A percentile compares a stretch with the other conserved stretches of the same genome.
Evolutionary conservation across 2,888 invertebrate species (phyloP).

Genomic region (Diaperis boleti): DNA sequence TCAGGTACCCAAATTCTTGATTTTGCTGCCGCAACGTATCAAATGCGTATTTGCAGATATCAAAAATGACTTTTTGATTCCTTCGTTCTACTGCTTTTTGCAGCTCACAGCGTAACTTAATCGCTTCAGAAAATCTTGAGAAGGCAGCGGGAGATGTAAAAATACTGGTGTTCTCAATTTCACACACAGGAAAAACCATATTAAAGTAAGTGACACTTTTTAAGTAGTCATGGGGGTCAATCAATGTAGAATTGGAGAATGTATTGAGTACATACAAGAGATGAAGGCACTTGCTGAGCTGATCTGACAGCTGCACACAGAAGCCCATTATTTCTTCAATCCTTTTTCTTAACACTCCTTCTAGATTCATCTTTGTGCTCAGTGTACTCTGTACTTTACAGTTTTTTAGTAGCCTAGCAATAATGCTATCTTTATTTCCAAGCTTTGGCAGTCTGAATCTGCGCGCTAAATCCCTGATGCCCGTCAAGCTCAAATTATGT

Average conservation of each 20-base stretch:
- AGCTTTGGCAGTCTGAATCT: conserved; percentile 12
- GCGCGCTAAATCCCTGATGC: conserved; percentile 45
- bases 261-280: conserved; percentile 56
- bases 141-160: conserved; percentile 45
- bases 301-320: conserved; percentile 53
- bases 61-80: not conserved
- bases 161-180: conserved; percentile 49
- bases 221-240: conserved; percentile 52
- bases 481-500: conserved; percentile 38
- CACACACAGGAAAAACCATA: conserved; percentile 52
- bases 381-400: conserved; percentile 54
- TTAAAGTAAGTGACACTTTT: conserved; percentile 44
- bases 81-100: conserved; percentile 30
- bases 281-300: conserved; percentile 50
- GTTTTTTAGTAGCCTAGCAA: conserved; percentile 47
- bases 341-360: conserved; percentile 52
- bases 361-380: conserved; percentile 50
- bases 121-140: not conserved
- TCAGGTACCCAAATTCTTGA: conserved; percentile 1
- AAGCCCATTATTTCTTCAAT: conserved; percentile 54
- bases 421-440: conserved; percentile 23
- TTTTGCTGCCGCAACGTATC: not conserved
- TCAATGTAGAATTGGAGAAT: conserved; percentile 53
- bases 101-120: conserved; percentile 39
- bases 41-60: conserved; percentile 7